Percentiles rank a stretch among this genome's conserved stretches.
These are phyloP conservation scores for Heliothis virescens DNA, from an alignment of 1,140 invertebrate genomes.

Conservation along the genomic window DNA sequence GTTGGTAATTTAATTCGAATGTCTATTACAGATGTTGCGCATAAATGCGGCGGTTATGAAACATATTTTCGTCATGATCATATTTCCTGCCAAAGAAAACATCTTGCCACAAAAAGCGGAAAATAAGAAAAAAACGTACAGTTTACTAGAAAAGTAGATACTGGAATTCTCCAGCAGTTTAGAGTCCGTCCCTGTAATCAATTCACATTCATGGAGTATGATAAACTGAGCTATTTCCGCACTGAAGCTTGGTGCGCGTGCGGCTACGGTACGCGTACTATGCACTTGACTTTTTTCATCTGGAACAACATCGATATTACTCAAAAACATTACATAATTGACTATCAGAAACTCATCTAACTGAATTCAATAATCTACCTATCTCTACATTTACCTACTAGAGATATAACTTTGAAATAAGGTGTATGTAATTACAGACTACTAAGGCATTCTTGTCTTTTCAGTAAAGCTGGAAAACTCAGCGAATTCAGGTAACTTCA, in stretches of 20 bases:
- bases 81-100: not conserved
- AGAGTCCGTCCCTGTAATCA: conserved; percentile 67
- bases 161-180: conserved; percentile 65
- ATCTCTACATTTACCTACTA: too few relatives aligned
- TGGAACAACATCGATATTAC: not conserved
- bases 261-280: conserved; percentile 30
- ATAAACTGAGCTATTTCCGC: conserved; percentile 74
- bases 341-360: conserved; percentile 1
- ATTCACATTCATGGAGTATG: conserved; percentile 78
- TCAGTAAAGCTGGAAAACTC: too few relatives aligned
- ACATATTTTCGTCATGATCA: conserved; percentile 6
- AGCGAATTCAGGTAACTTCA: too few relatives aligned
- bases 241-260: conserved; percentile 62
- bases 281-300: conserved; percentile 42
- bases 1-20: not conserved
- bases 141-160: conserved; percentile 33
- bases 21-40: not conserved
- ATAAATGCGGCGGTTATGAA: conserved; percentile 14
- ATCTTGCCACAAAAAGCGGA: not conserved
- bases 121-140: not conserved
- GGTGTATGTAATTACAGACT: too few relatives aligned
- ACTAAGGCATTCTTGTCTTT: too few relatives aligned
- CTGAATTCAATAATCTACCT: too few relatives aligned
- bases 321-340: not conserved
- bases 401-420: too few relatives aligned